Evolutionary conservation across 2,797 vertebrate genomes (phyloP).

Genomic region (Phalloptychus januarius): DNA sequence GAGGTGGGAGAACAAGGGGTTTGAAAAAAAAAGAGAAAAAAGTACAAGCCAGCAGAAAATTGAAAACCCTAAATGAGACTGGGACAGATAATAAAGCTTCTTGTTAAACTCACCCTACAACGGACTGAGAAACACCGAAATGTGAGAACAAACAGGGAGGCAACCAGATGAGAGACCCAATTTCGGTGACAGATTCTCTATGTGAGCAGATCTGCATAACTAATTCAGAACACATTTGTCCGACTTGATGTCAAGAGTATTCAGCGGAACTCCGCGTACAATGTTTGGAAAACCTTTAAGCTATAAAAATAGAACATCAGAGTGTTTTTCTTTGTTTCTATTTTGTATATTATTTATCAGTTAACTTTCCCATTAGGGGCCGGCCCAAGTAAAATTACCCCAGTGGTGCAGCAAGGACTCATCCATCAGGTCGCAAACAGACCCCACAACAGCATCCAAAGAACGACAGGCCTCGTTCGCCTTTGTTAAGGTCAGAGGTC

Average conservation of each 20-base stretch:
- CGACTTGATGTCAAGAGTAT: slow-evolving; percentile 19
- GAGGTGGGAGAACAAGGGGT: slow-evolving; percentile 14
- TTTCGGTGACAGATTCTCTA: slow-evolving; percentile 7
- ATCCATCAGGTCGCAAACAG: too few relatives aligned
- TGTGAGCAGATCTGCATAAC: neutral
- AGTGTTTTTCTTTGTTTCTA: too few relatives aligned
- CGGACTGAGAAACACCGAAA: neutral
- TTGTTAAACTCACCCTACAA: neutral
- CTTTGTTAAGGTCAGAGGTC: too few relatives aligned
- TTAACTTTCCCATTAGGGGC: too few relatives aligned
- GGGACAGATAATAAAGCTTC: neutral
- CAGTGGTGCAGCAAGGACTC: too few relatives aligned
- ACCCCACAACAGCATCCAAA: too few relatives aligned
- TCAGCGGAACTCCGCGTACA: neutral
- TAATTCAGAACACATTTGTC: slow-evolving; percentile 21
- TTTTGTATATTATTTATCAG: too few relatives aligned
- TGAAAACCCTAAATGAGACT: slow-evolving; percentile 5
- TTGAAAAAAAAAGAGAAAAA: slow-evolving; percentile 5
- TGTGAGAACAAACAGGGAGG: neutral
- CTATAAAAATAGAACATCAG: too few relatives aligned
- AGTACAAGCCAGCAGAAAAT: slow-evolving; percentile 8
- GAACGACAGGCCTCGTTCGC: too few relatives aligned
- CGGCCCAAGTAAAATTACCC: too few relatives aligned
- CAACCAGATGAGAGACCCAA: neutral
- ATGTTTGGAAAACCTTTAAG: too few relatives aligned